A percentile compares a stretch with the other conserved stretches of the same genome.
These are phyloP conservation scores for Muntiacus muntjak DNA, from an alignment of 2,113 vertebrate genomes.

Conservation along the genomic window DNA sequence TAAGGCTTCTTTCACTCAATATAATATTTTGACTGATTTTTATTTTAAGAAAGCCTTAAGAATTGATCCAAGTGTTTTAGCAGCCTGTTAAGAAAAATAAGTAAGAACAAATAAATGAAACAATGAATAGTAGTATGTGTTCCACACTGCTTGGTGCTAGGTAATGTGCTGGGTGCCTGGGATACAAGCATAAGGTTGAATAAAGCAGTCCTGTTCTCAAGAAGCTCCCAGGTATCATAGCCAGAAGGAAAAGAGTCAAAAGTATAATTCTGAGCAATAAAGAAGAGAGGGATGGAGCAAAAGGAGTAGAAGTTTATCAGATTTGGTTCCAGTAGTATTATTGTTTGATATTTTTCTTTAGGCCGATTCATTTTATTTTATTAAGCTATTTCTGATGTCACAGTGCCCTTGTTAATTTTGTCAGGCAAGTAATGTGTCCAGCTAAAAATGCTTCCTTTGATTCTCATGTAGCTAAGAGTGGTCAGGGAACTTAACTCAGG, in stretches of 20 bases:
- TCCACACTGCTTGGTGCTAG: neutral
- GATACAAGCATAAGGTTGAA: neutral
- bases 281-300: neutral
- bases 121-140: neutral
- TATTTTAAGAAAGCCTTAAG: neutral
- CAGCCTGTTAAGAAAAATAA: neutral
- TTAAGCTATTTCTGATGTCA: neutral
- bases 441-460: neutral
- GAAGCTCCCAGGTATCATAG: neutral
- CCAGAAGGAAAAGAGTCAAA: neutral
- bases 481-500: neutral
- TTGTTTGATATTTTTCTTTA: neutral
- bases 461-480: neutral
- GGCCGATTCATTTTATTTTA: neutral
- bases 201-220: neutral
- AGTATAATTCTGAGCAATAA: neutral
- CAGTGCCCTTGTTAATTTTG: neutral
- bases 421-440: neutral
- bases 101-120: neutral
- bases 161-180: too few relatives aligned
- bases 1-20: neutral
- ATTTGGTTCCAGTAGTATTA: neutral
- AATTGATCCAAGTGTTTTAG: neutral
- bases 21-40: neutral
- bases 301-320: neutral